These are phyloP conservation scores for Carabus problematicus DNA, from an alignment of 2,888 invertebrate species.

Conservation along the genomic window DNA sequence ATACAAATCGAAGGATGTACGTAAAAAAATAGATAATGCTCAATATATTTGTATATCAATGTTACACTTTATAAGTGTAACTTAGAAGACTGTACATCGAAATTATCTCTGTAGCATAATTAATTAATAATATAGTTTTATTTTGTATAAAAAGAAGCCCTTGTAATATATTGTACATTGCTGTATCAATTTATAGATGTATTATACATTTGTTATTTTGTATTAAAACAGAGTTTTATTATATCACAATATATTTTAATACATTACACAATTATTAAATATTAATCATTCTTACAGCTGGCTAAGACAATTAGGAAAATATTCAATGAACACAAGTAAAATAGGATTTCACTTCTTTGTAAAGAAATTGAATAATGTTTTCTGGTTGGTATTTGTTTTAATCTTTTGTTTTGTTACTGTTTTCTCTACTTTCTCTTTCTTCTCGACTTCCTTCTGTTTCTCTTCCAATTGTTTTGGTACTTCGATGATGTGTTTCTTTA, in stretches of 20 bases:
- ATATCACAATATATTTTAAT: no score
- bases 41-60: slow-evolving; percentile 4
- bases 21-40: neutral
- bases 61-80: slow-evolving; percentile 38
- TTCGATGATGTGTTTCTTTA: slow-evolving; percentile 3
- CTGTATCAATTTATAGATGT: slow-evolving; percentile 16
- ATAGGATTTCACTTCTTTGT: slow-evolving; percentile 20
- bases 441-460: slow-evolving; percentile 12
- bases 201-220: slow-evolving; percentile 16
- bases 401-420: slow-evolving; percentile 22
- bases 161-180: slow-evolving; percentile 37
- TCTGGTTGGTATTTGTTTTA: slow-evolving; percentile 33
- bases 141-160: slow-evolving; percentile 19
- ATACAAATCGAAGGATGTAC: slow-evolving; percentile 8
- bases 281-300: no score
- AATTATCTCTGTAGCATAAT: slow-evolving; percentile 10
- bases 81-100: slow-evolving; percentile 39
- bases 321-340: no score
- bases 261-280: no score
- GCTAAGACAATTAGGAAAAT: no score
- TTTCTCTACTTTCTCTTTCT: slow-evolving; percentile 29
- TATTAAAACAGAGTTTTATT: slow-evolving; percentile 11
- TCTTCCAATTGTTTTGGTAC: slow-evolving; percentile 3
- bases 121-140: slow-evolving; percentile 4
- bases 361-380: slow-evolving; percentile 32